Evolutionary conservation across 2,113 vertebrate species (phyloP).

Genomic region (Melanocharis versteri): DNA sequence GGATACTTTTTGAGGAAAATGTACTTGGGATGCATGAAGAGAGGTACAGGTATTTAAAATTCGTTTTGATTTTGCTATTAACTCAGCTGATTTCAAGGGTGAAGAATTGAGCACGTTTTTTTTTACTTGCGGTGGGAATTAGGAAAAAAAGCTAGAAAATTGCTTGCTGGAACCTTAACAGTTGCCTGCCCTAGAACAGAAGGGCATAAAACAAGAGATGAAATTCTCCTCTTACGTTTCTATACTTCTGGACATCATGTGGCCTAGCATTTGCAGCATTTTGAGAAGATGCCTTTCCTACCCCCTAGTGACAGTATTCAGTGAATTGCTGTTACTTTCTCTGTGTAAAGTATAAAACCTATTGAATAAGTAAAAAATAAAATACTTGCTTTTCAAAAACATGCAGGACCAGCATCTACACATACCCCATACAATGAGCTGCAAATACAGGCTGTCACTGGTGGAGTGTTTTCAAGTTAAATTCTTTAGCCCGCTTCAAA

Average conservation of each 20-base stretch:
- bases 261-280: neutral
- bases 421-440: neutral
- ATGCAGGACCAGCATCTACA: neutral
- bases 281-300: neutral
- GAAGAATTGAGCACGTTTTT: rapidly evolving
- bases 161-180: neutral
- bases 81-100: neutral
- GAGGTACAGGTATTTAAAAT: neutral
- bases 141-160: neutral
- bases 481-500: neutral
- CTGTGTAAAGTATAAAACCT: neutral
- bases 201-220: neutral
- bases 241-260: neutral
- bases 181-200: neutral
- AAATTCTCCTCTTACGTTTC: neutral
- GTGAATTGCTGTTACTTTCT: neutral
- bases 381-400: neutral
- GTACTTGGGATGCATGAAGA: neutral
- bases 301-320: neutral
- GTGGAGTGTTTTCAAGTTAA: neutral
- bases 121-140: neutral
- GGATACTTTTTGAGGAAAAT: neutral
- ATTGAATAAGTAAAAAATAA: neutral
- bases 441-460: neutral
- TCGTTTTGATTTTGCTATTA: neutral